These are phyloP conservation scores for Epinephelus moara DNA, from an alignment of 2,113 vertebrate genomes.

Conservation along the genomic window DNA sequence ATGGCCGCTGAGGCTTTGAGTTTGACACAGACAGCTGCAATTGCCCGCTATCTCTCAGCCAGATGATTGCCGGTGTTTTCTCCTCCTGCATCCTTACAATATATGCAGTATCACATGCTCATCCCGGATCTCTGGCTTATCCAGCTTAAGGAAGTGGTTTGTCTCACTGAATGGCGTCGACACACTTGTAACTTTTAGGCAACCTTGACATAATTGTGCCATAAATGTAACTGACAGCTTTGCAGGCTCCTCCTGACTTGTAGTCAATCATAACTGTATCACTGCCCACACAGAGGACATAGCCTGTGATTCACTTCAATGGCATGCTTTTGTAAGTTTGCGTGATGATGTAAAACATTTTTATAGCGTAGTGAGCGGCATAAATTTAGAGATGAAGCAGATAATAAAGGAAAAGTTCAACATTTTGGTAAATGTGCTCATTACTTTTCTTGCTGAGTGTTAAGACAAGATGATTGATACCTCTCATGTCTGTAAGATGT, in stretches of 20 bases:
- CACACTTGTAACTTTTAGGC: slow-evolving; percentile 73
- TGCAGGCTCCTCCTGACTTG: slow-evolving; percentile 60
- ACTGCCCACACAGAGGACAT: slow-evolving; percentile 63
- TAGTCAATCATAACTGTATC: slow-evolving; percentile 71
- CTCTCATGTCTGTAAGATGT: neutral
- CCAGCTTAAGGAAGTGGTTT: slow-evolving; percentile 29
- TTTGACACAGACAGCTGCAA: slow-evolving; percentile 44
- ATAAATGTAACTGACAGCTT: slow-evolving; percentile 77
- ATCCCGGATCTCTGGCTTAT: slow-evolving; percentile 8
- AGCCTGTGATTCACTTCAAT: slow-evolving; percentile 26
- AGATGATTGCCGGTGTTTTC: slow-evolving; percentile 36
- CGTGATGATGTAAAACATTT: slow-evolving; percentile 19
- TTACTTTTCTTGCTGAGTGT: neutral
- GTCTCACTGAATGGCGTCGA: slow-evolving; percentile 56
- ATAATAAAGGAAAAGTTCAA: neutral
- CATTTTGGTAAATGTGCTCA: neutral
- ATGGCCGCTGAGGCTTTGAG: slow-evolving; percentile 47
- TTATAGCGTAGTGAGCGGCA: neutral
- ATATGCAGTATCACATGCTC: slow-evolving; percentile 1
- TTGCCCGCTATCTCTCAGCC: slow-evolving; percentile 28
- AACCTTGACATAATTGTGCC: slow-evolving; percentile 77
- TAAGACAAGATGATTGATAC: neutral
- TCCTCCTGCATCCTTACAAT: slow-evolving; percentile 21
- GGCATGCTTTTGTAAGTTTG: slow-evolving; percentile 34
- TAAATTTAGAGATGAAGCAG: neutral